Conservation (phyloP, 2,113 vertebrate species). For the Dicaeum eximium region DNA sequence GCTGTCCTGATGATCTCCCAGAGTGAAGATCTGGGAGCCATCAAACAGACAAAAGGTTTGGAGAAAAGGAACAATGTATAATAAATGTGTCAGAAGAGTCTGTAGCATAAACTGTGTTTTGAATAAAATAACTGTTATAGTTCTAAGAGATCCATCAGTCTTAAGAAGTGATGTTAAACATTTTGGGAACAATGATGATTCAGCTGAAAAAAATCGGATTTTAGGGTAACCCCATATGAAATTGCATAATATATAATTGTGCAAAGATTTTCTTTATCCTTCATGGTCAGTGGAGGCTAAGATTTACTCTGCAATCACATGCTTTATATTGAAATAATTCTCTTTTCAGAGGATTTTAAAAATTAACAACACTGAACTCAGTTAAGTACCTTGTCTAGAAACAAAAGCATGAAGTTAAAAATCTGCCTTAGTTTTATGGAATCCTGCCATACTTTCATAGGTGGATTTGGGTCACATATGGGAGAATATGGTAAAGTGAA, state of each 20-base stretch:
- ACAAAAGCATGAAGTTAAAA: constrained; percentile 33
- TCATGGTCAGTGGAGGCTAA: constrained; percentile 5
- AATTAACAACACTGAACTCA: constrained; percentile 6
- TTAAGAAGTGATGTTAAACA: neutral
- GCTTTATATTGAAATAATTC: constrained; percentile 57
- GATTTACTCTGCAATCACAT: constrained; percentile 48
- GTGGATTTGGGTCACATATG: neutral
- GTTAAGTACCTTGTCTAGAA: constrained; percentile 48
- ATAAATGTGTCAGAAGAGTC: neutral
- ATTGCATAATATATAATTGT: constrained; percentile 41
- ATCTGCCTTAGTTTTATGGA: neutral
- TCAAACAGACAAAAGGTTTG: neutral
- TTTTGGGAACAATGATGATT: neutral
- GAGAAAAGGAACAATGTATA: neutral
- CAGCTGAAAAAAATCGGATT: constrained; percentile 1
- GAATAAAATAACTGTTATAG: neutral
- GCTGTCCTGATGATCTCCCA: neutral
- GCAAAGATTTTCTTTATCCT: constrained; percentile 38
- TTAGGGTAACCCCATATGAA: constrained; percentile 1
- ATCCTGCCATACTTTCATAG: neutral
- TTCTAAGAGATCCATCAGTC: neutral
- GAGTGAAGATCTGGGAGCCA: neutral
- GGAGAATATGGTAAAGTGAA: neutral
- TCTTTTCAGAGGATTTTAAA: constrained; percentile 48
- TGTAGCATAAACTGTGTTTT: neutral